These are phyloP conservation scores for Poeciliopsis gracilis DNA, from an alignment of 2,797 vertebrate species.

Conservation along the genomic window DNA sequence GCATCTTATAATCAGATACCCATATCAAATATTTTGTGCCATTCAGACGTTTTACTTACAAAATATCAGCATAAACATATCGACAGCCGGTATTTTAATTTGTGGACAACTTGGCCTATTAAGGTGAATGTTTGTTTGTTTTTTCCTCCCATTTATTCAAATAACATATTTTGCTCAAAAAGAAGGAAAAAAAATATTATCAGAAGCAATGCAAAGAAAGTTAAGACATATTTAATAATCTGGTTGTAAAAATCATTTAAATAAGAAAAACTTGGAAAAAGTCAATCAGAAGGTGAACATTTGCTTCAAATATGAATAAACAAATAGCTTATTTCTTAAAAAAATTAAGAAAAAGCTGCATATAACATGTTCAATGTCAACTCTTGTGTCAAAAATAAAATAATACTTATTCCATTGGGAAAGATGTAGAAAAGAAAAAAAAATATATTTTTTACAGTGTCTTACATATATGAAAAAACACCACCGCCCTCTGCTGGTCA, in stretches of 20 bases:
- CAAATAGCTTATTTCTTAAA: too few species aligned
- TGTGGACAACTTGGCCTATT: background rate
- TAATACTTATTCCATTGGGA: fast-evolving
- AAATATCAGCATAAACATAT: too few species aligned
- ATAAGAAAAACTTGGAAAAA: background rate
- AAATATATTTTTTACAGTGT: too few species aligned
- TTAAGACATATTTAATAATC: background rate
- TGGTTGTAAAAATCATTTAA: background rate
- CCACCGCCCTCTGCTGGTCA: conserved; percentile 50
- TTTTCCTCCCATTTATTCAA: background rate
- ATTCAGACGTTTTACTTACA: background rate
- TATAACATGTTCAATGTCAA: background rate
- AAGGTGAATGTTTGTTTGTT: background rate
- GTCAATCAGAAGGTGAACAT: background rate
- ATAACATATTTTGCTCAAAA: background rate
- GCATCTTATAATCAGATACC: background rate
- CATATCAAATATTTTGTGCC: background rate
- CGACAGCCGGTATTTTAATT: background rate
- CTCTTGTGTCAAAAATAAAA: background rate
- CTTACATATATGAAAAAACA: background rate
- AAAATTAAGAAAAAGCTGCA: too few species aligned
- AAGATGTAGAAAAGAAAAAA: too few species aligned
- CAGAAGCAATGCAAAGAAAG: background rate
- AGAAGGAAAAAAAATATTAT: background rate
- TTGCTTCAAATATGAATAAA: background rate